Conservation (phyloP, 2,113 vertebrate species). For the Puffinus mauretanicus region DNA sequence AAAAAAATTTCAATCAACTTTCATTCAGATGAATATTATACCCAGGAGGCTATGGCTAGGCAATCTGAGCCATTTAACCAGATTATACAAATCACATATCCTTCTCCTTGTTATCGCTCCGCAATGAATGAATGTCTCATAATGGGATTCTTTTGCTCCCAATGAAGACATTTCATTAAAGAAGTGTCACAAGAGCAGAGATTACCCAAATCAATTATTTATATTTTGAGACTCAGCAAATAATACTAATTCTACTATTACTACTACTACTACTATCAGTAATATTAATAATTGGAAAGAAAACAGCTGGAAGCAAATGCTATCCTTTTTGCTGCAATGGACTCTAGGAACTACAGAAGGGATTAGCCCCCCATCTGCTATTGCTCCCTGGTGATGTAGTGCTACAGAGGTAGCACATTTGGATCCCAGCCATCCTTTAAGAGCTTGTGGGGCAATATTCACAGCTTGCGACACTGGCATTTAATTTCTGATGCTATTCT, state of each 20-base stretch:
- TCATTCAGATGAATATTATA: conserved; percentile 53
- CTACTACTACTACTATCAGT: conserved; percentile 4
- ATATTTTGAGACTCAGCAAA: conserved; percentile 73
- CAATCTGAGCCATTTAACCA: conserved; percentile 65
- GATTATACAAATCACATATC: conserved; percentile 67
- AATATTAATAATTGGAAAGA: conserved; percentile 61
- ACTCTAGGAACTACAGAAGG: neutral
- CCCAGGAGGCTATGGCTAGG: conserved; percentile 22
- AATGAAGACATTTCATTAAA: conserved; percentile 78
- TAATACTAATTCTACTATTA: conserved; percentile 60
- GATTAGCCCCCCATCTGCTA: neutral
- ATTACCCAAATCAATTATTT: conserved; percentile 79
- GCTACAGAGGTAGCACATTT: neutral
- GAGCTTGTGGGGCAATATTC: neutral
- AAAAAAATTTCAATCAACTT: conserved; percentile 39
- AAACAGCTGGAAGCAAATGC: conserved; percentile 55
- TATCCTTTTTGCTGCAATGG: neutral
- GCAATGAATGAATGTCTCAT: conserved; percentile 60
- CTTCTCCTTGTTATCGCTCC: conserved; percentile 58
- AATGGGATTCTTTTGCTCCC: conserved; percentile 70
- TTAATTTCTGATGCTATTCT: neutral
- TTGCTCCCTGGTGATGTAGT: neutral
- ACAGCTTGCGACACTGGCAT: neutral
- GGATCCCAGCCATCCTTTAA: neutral
- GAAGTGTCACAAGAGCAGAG: conserved; percentile 70